Evolutionary conservation across 2,113 vertebrate genomes (phyloP).

Genomic region (Oreochromis niloticus): DNA sequence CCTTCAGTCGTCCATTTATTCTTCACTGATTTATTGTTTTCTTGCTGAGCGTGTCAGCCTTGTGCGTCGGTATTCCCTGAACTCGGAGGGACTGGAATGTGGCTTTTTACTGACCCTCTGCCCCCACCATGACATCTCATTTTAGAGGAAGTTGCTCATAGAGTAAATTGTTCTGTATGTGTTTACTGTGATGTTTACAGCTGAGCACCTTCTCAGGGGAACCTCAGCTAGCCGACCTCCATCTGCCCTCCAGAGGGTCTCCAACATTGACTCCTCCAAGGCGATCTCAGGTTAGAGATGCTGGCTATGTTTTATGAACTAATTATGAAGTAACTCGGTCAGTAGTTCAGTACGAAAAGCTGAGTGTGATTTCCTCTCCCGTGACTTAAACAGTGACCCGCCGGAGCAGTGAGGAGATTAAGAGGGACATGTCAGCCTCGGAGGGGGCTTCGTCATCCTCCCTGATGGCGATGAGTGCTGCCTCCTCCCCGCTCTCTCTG

Average conservation of each 20-base stretch:
- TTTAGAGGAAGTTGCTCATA: conserved; percentile 10
- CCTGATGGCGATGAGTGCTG: conserved; percentile 84
- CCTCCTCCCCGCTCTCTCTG: conserved; percentile 84
- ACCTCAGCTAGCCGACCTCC: conserved; percentile 78
- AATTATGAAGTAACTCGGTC: neutral
- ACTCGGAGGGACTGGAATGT: conserved; percentile 32
- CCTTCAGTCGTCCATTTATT: conserved; percentile 14
- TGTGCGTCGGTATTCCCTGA: conserved; percentile 13
- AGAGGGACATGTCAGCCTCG: conserved; percentile 80
- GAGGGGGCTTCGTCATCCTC: conserved; percentile 82
- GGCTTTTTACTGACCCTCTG: neutral
- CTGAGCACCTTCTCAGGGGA: conserved; percentile 83
- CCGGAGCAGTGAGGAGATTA: conserved; percentile 90
- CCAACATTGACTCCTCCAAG: conserved; percentile 86
- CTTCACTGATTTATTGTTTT: conserved; percentile 53
- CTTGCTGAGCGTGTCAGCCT: neutral
- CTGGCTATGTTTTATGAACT: neutral
- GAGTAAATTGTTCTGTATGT: neutral
- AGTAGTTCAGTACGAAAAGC: neutral
- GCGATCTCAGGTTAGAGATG: conserved; percentile 79
- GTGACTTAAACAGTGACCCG: conserved; percentile 76
- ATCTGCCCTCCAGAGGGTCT: conserved; percentile 81
- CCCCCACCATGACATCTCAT: neutral
- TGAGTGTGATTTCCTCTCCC: neutral
- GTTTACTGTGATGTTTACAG: conserved; percentile 20